A percentile compares a stretch with the other conserved stretches of the same genome.
Evolutionary conservation across 2,797 vertebrate species (phyloP).

Genomic region (Ptychobarbus kaznakovi): DNA sequence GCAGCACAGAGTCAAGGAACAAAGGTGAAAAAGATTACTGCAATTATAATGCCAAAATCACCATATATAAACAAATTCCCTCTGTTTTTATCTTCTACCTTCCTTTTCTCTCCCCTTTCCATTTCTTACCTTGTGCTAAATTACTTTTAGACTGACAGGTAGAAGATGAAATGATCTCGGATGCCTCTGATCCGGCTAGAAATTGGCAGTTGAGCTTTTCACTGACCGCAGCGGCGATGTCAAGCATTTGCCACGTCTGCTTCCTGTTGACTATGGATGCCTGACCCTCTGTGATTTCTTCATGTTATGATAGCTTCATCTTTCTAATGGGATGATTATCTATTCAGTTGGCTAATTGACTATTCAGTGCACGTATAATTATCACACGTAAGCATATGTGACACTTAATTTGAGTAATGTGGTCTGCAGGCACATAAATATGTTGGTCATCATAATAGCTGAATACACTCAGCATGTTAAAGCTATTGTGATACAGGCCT

Average conservation of each 20-base stretch:
- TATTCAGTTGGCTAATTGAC: neutral
- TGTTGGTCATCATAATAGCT: constrained; percentile 12
- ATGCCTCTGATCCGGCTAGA: constrained; percentile 28
- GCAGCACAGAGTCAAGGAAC: neutral
- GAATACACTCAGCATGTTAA: neutral
- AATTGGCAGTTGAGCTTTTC: constrained; percentile 37
- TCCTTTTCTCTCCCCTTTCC: neutral
- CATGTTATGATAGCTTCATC: neutral
- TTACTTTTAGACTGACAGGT: constrained; percentile 51
- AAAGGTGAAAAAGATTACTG: constrained; percentile 16
- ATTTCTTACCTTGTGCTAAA: constrained; percentile 3
- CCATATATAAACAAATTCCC: constrained; percentile 8
- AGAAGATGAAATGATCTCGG: constrained; percentile 44
- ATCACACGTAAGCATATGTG: neutral
- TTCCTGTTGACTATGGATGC: constrained; percentile 6
- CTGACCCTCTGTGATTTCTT: neutral
- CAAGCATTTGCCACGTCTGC: neutral
- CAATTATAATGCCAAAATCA: constrained; percentile 36
- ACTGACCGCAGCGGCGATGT: neutral
- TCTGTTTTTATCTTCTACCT: neutral
- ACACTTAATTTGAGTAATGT: neutral
- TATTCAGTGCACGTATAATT: neutral
- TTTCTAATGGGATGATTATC: constrained; percentile 8
- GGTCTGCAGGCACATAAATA: neutral
- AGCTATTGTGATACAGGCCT: neutral